Evolutionary conservation across 2,888 invertebrate genomes (phyloP), one percentile per base, ranked within the genome.

Genomic region (Agrilus cyanescens): DNA sequence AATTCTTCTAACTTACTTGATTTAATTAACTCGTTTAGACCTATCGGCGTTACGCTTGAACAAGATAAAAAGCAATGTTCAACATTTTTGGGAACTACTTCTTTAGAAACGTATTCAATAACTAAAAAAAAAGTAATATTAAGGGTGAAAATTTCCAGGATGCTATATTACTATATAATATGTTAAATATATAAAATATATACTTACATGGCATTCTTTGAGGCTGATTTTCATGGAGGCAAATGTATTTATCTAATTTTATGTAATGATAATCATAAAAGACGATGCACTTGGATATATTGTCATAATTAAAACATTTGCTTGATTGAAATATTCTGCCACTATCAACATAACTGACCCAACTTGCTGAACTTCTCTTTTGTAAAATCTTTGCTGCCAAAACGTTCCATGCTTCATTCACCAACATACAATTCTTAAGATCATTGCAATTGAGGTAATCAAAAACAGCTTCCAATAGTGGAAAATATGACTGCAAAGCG

Each of bases 221-320:
- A 3, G 7, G 12, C 12, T 14, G 16, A 16, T 14, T 36, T 16
- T 36, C 18, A 18, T 36, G 36, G 2, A 36, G 12, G n/a, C 36
- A 36, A 12, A 36, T 36, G 16, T 15, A 36, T 36, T 36, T 36
- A 36, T 36, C 18, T 16, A 36, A 36, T 18, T 36, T 36, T 15
- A 36, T 16, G 4, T 18, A 16, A 16, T 36, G 14, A 36, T 16
- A 36, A 12, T 16, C 18, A 36, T 12, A 36, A 15, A 36, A 36
- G 7, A 36, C 6, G 3, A 36, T 16, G 16, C 15, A 16, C 18
- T 16, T 16, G 12, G 12, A 14, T 8, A 36, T 18, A 36, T 36
- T 15, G 12, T 36, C 15, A 36, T 15, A 36, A 14, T 36, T 36
- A 4, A 33, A 33, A 33, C 8, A 13, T 33, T 33, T 13, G 10